Conservation (phyloP, 2,797 vertebrate species). For the Phalloptychus januarius region DNA sequence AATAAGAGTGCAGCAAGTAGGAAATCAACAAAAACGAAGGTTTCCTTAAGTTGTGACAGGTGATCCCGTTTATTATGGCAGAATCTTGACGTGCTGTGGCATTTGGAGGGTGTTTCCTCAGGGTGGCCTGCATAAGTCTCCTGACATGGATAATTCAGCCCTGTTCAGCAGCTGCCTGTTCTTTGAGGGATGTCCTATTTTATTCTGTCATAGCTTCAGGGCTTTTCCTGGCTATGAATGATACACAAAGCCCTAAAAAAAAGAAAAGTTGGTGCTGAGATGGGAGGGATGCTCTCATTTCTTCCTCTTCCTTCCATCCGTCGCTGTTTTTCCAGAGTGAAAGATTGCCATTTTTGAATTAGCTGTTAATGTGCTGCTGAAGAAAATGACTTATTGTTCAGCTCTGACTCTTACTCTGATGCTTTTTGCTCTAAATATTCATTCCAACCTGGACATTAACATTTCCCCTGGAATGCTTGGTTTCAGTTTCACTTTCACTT, state of each 20-base stretch:
- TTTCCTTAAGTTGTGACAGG: not conserved
- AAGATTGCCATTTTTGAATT: constrained; percentile 6
- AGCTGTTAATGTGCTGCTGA: constrained; percentile 4
- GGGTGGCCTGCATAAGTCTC: constrained; percentile 46
- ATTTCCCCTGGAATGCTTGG: constrained; percentile 14
- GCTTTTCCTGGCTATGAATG: constrained; percentile 39
- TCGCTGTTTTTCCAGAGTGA: constrained; percentile 12
- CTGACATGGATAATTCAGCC: constrained; percentile 64
- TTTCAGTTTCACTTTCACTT: constrained; percentile 10
- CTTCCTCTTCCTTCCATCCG: not conserved
- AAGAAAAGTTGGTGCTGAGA: constrained; percentile 13
- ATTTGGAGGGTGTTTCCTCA: constrained; percentile 28
- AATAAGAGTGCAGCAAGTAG: not conserved
- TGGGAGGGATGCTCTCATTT: not conserved
- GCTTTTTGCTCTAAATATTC: constrained; percentile 2
- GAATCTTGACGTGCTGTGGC: not conserved
- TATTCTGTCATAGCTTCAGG: constrained; percentile 52
- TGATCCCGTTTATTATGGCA: constrained; percentile 5
- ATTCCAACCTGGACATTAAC: constrained; percentile 27
- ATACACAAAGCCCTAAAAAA: not conserved
- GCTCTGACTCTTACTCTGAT: not conserved
- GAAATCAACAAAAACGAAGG: not conserved
- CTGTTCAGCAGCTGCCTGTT: constrained; percentile 45
- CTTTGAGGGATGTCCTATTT: constrained; percentile 54
- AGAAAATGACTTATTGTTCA: constrained; percentile 18